These are phyloP conservation scores for Torymus auratus DNA, from an alignment of 2,888 invertebrate genomes.

Conservation along the genomic window DNA sequence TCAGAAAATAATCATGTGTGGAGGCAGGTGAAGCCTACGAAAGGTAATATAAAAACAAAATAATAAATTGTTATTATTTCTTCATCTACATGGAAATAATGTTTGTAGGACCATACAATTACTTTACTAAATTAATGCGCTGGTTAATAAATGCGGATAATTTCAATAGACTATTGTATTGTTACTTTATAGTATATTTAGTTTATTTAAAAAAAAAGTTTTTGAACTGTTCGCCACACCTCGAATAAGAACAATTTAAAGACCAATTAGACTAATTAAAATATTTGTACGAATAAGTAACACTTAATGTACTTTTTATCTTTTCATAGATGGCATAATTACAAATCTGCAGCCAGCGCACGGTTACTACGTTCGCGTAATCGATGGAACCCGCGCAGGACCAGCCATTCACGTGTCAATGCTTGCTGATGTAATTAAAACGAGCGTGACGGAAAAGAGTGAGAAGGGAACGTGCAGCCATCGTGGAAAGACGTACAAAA, in stretches of 20 bases:
- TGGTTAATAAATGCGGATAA: no score
- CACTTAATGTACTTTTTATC: neutral
- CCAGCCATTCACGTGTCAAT: conserved; percentile 70
- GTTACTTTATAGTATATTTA: no score
- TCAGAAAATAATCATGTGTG: conserved; percentile 73
- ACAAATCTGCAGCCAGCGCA: conserved; percentile 73
- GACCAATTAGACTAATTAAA: no score
- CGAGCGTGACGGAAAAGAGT: conserved; percentile 69
- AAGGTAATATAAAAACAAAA: conserved; percentile 64
- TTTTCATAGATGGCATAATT: conserved; percentile 69
- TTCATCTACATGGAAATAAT: no score
- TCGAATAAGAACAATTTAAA: no score
- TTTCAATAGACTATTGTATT: no score
- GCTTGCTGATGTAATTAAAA: conserved; percentile 72
- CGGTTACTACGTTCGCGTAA: conserved; percentile 74
- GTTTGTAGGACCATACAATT: no score
- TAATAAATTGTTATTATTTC: no score
- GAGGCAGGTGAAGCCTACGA: conserved; percentile 70
- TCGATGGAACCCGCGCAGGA: conserved; percentile 67
- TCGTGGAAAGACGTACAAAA: conserved; percentile 76
- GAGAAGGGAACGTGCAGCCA: conserved; percentile 69
- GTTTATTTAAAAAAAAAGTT: no score
- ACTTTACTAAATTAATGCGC: no score
- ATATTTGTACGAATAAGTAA: no score
- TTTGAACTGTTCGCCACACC: no score